Evolutionary conservation across 2,888 invertebrate species (phyloP).

Genomic region (Apotomis capreana): DNA sequence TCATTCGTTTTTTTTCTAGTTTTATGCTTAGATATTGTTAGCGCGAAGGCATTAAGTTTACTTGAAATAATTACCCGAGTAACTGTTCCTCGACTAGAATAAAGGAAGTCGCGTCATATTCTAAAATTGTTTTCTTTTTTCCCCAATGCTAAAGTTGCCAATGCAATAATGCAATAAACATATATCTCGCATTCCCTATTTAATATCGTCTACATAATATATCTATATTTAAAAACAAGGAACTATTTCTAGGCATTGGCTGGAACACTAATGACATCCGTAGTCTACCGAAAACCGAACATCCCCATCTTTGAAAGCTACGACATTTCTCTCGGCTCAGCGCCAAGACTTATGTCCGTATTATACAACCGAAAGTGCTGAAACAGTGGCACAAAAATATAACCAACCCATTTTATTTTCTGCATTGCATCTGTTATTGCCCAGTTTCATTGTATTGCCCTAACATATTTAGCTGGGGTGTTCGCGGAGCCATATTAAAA

Average conservation of each 20-base stretch:
- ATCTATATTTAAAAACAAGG: not conserved
- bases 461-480: conserved; percentile 43
- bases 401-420: conserved; percentile 29
- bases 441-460: conserved; percentile 29
- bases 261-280: conserved; percentile 1
- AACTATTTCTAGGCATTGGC: conserved; percentile 10
- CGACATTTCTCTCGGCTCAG: conserved; percentile 8
- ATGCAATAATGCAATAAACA: not conserved
- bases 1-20: not conserved
- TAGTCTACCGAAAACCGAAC: not conserved
- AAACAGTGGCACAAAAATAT: conserved; percentile 30
- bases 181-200: not conserved
- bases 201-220: not conserved
- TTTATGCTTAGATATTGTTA: too few relatives aligned
- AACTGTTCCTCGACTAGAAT: too few relatives aligned
- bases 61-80: too few relatives aligned
- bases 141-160: too few relatives aligned
- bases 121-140: too few relatives aligned
- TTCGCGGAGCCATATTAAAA: conserved; percentile 46
- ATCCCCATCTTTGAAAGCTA: conserved; percentile 7
- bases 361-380: conserved; percentile 16
- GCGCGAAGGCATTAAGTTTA: too few relatives aligned
- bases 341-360: conserved; percentile 22
- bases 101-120: too few relatives aligned
- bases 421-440: conserved; percentile 27